phyloP scores from a whole-genome alignment of 2,113 vertebrate species.

The Coturnix japonica region DNA sequence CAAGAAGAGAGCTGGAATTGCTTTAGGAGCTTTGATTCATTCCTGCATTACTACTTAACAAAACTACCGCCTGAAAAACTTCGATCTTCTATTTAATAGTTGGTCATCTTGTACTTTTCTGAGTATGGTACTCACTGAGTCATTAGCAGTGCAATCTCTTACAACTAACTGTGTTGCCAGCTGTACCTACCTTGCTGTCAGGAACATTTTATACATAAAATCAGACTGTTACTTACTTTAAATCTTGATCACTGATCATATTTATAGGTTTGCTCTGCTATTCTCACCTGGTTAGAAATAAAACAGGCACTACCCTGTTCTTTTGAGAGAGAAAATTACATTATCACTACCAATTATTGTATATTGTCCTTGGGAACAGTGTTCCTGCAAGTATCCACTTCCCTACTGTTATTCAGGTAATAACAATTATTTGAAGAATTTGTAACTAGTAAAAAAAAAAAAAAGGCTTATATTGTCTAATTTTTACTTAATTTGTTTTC shows the following conservation, averaged over 20 bases:
- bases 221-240: neutral
- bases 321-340: neutral
- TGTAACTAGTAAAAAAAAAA: neutral
- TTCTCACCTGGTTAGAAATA: neutral
- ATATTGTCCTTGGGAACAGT: neutral
- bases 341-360: neutral
- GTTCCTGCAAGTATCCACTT: neutral
- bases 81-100: neutral
- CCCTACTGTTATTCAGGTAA: neutral
- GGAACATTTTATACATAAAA: neutral
- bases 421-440: neutral
- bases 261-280: neutral
- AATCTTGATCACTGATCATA: neutral
- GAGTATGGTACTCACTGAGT: neutral
- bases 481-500: neutral
- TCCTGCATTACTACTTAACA: neutral
- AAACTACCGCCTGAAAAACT: neutral
- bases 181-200: neutral
- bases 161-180: neutral
- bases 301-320: neutral
- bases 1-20: neutral
- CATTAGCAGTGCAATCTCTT: neutral
- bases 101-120: neutral
- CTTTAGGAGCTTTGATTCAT: neutral
- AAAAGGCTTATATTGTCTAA: neutral